Evolutionary conservation across 1,140 invertebrate genomes (phyloP).

Genomic region (Listronotus bonariensis): DNA sequence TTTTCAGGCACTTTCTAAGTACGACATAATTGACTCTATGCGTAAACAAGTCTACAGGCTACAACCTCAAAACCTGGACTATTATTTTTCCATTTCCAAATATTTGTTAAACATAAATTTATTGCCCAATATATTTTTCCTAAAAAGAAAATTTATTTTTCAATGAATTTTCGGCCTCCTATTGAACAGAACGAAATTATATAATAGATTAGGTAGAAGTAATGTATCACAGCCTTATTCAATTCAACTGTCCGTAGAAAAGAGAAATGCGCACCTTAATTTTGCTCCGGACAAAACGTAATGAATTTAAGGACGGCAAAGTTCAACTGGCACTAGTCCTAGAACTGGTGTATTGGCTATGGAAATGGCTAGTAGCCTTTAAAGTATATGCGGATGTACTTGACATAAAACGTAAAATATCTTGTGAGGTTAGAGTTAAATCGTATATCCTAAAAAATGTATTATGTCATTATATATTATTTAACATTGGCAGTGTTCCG

Average conservation of each 20-base stretch:
- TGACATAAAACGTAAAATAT: too few relatives aligned
- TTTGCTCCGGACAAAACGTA: constrained; percentile 49
- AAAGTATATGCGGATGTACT: too few relatives aligned
- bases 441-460: too few relatives aligned
- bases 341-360: constrained; percentile 28
- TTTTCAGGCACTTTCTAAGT: too few relatives aligned
- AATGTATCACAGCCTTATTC: constrained; percentile 47
- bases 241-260: constrained; percentile 48
- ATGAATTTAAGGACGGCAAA: constrained; percentile 44
- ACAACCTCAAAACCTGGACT: too few relatives aligned
- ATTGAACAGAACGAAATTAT: constrained; percentile 38
- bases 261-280: constrained; percentile 52
- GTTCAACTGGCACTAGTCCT: constrained; percentile 50
- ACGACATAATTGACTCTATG: too few relatives aligned
- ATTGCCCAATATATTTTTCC: constrained; percentile 15
- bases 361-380: too few relatives aligned
- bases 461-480: too few relatives aligned
- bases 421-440: too few relatives aligned
- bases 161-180: constrained; percentile 24
- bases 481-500: too few relatives aligned
- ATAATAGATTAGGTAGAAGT: constrained; percentile 36
- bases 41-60: too few relatives aligned
- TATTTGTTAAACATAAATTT: constrained; percentile 15
- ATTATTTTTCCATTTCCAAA: too few relatives aligned
- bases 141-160: constrained; percentile 13